Evolutionary conservation across 2,888 invertebrate genomes (phyloP).

Genomic region (Boloria euphrosyne): DNA sequence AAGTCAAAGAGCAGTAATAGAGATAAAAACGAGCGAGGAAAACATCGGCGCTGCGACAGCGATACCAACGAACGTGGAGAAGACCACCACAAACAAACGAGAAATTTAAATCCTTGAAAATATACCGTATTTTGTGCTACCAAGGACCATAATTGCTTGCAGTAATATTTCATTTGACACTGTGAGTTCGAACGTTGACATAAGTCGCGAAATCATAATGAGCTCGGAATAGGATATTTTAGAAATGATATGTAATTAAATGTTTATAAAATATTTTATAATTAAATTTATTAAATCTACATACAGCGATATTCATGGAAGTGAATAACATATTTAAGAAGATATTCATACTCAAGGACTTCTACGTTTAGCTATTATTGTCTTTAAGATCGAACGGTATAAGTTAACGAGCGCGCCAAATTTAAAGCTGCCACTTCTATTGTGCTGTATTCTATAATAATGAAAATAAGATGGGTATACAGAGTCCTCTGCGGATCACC

Average conservation of each 20-base stretch:
- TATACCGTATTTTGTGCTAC: neutral
- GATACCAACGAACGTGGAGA: slow-evolving; percentile 42
- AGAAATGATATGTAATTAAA: slow-evolving; percentile 21
- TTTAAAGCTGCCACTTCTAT: slow-evolving; percentile 23
- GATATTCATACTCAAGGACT: neutral
- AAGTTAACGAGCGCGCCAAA: slow-evolving; percentile 3
- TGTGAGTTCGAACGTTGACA: slow-evolving; percentile 30
- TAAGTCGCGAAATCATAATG: slow-evolving; percentile 47
- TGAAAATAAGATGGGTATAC: slow-evolving; percentile 41
- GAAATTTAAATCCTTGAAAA: slow-evolving; percentile 27
- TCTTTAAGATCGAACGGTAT: neutral
- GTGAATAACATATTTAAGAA: no score
- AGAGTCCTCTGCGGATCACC: slow-evolving; percentile 33
- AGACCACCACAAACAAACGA: slow-evolving; percentile 35
- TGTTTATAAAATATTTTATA: neutral
- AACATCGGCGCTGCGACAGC: slow-evolving; percentile 55
- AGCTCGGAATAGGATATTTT: slow-evolving; percentile 37
- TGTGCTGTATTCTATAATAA: slow-evolving; percentile 25
- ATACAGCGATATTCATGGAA: neutral
- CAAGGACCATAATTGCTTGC: slow-evolving; percentile 27
- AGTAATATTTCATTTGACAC: slow-evolving; percentile 19
- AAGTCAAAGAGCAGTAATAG: slow-evolving; percentile 77
- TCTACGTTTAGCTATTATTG: neutral
- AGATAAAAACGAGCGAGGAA: slow-evolving; percentile 74
- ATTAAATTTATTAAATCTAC: neutral